phyloP scores from a whole-genome alignment of 1,140 invertebrate genomes.

The Cylas formicarius region DNA sequence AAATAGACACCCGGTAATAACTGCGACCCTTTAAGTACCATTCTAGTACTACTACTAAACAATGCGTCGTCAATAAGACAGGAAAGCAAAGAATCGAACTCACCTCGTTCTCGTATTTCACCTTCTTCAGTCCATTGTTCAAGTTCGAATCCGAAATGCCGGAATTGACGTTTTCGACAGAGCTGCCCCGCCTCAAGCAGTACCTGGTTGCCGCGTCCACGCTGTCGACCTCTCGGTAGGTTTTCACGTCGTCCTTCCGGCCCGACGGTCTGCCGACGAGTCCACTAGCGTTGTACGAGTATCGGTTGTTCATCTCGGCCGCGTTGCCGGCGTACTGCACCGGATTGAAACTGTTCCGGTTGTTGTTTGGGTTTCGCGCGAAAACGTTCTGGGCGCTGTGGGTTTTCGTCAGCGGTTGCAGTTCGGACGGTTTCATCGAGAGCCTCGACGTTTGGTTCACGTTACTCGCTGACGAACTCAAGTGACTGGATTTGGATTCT shows the following conservation, averaged over 20 bases:
- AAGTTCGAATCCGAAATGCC: constrained; percentile 31
- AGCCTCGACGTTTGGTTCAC: constrained; percentile 24
- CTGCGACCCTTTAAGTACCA: no score
- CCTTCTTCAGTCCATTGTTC: constrained; percentile 34
- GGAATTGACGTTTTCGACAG: constrained; percentile 40
- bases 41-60: constrained; percentile 4
- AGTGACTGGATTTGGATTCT: constrained; percentile 20
- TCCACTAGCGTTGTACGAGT: constrained; percentile 13
- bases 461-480: constrained; percentile 26
- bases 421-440: constrained; percentile 17
- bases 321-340: constrained; percentile 29
- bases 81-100: no score
- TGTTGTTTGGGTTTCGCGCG: constrained; percentile 22
- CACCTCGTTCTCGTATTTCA: constrained; percentile 40
- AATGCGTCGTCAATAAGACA: no score
- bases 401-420: constrained; percentile 34
- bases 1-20: no score
- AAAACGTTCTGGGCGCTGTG: constrained; percentile 39
- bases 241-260: constrained; percentile 9
- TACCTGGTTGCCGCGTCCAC: constrained; percentile 12
- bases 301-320: constrained; percentile 10
- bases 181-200: constrained; percentile 37
- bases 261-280: constrained; percentile 15
- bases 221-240: no score
- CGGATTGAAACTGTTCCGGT: constrained; percentile 30